Conservation (phyloP, 2,797 vertebrate genomes). For the Manis crassicaudata region DNA sequence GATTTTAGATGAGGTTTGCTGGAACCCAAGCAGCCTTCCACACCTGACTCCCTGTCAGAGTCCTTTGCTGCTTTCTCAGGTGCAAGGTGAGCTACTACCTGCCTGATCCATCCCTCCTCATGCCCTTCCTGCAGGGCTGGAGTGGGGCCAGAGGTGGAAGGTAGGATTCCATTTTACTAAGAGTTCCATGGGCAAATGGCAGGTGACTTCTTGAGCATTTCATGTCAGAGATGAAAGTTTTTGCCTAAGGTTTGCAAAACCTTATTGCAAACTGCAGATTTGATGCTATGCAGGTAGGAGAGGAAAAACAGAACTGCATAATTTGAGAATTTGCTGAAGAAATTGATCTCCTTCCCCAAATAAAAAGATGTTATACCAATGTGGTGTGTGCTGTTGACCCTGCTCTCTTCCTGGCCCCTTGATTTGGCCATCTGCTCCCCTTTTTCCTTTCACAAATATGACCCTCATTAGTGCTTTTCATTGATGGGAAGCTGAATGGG, state of each 20-base stretch:
- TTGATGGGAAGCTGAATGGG: neutral
- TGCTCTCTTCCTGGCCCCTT: neutral
- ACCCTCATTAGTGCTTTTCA: neutral
- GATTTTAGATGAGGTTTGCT: neutral
- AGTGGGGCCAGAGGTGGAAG: too few relatives aligned
- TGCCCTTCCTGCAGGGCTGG: neutral
- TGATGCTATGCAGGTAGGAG: neutral
- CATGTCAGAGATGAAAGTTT: neutral
- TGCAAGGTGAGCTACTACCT: neutral
- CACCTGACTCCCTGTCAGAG: neutral
- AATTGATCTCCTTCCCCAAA: neutral
- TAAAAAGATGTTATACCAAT: neutral
- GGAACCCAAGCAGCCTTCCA: neutral
- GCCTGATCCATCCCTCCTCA: neutral
- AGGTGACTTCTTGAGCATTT: neutral
- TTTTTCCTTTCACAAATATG: neutral
- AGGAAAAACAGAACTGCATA: neutral
- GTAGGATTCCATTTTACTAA: too few relatives aligned
- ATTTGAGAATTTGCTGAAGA: neutral
- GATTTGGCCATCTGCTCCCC: neutral
- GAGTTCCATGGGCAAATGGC: neutral
- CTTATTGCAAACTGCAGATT: neutral
- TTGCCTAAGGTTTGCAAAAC: neutral
- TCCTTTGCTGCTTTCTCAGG: neutral
- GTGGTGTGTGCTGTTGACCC: rapidly evolving